A percentile compares a stretch with the other conserved stretches of the same genome.
phyloP scores from a whole-genome alignment of 2,888 invertebrate genomes.

The Trichopria drosophilae region DNA sequence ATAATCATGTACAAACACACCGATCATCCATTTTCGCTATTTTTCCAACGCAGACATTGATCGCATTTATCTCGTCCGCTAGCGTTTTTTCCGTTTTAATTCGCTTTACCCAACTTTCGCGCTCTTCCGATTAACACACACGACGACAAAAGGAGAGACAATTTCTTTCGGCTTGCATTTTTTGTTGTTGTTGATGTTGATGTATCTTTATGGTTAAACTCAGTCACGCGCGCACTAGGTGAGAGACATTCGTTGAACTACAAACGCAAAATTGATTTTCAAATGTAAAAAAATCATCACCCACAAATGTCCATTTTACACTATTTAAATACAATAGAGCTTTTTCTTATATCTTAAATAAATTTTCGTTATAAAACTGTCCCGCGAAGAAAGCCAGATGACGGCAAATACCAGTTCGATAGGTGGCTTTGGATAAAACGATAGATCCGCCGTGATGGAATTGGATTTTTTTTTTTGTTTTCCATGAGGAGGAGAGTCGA shows the following conservation, averaged over 20 bases:
- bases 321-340: slow-evolving; percentile 59
- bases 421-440: slow-evolving; percentile 49
- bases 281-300: slow-evolving; percentile 55
- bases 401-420: slow-evolving; percentile 53
- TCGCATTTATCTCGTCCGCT: slow-evolving; percentile 15
- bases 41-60: no score
- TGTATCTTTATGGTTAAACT: slow-evolving; percentile 41
- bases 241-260: slow-evolving; percentile 58
- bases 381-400: slow-evolving; percentile 54
- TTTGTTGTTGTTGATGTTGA: no score
- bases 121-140: slow-evolving; percentile 21
- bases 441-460: slow-evolving; percentile 41
- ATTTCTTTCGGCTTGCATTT: no score
- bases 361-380: slow-evolving; percentile 56
- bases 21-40: no score
- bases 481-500: slow-evolving; percentile 5
- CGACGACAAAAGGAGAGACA: slow-evolving; percentile 33
- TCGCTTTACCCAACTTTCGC: slow-evolving; percentile 31
- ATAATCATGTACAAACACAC: no score
- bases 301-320: slow-evolving; percentile 58
- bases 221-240: slow-evolving; percentile 57
- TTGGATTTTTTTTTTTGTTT: slow-evolving; percentile 16
- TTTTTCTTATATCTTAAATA: slow-evolving; percentile 58
- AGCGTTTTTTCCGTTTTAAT: slow-evolving; percentile 21
- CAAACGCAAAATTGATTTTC: slow-evolving; percentile 57